Evolutionary conservation across 2,888 invertebrate genomes (phyloP), one percentile per base, ranked within the genome.

Genomic region (Papilio protenor): DNA sequence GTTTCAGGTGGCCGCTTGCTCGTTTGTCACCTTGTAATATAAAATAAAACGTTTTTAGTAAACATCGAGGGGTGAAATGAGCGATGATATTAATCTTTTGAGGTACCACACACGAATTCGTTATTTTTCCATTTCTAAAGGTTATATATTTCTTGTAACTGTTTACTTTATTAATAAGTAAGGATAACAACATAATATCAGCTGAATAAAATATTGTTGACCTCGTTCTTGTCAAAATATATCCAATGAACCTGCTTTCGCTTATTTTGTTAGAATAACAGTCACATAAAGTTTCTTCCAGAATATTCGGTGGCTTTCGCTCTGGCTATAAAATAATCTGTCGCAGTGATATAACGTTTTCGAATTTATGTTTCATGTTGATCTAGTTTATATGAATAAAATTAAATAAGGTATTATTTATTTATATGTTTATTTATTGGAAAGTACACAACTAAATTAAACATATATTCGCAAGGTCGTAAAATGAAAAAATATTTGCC

Each of bases 401-500:
- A 40, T 40, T 40, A 40, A 40, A 40, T 40, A 40, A 0, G 14
- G 3, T 49, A 49, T 49, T 49, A 14, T 55, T 55, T 6, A 55
- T 55, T 16, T 18, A 55, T 18, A 1, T 16, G 16, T 16, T n/a
- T 21, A 8, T 12, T 1, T 8, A 33, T 16, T 75, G 71, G 77
- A 81, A 55, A 49, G 72, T 64, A 47, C 79, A 73, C 23, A 27
- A 27, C 27, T 27, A 27, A 27, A 2, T 27, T 27, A 27, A 27
- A 27, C 2, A 27, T 27, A 27, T 27, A 27, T 1, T 27, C 27
- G 27, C 27, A 83, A 76, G 16, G 81, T 82, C 0, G 3, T 40
- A 8, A 40, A 40, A 40, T 0, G 40, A 40, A 40, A 40, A 33
- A 2, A 47, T 81, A 83, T 18, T 52, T 77, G 83, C 27, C 1